Base-by-base conservation (phyloP, 2,888 invertebrate genomes). In the Reticulitermes lucifugus region DNA sequence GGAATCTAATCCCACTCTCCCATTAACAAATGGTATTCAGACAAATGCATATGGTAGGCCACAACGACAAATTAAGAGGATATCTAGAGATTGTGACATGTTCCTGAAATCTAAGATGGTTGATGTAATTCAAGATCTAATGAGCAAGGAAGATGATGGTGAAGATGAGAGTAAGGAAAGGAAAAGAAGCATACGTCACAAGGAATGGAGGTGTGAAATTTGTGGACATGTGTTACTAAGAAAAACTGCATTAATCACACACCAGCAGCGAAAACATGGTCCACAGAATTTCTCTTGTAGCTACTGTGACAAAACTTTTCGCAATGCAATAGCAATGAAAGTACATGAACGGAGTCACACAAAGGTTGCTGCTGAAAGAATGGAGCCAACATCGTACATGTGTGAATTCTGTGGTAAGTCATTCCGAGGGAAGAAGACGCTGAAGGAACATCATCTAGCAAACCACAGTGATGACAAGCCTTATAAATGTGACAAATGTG, bases 401-500 rank as follows among this genome's bases (percentile, higher is more conserved):
- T 87, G 87, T 60, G 86, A 87, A n/a, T 83, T 84, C 51, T 87
- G 87, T 83, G 85, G 85, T 7, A 84, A 82, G 55, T 79, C 84
- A 22, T 87, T 87, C 73, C 60, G 71, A 29, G 60, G 75, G 22
- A 83, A 83, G 41, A 90, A 89, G 71, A 88, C 89, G 55, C 86
- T 90, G 51, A 88, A 88, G 82, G 87, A 80, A 84, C 90, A 90
- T 85, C 88, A 89, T 22, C 79, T 85, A 18, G 88, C 89, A 41
- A 89, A 89, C 71, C 87, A 87, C 55, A 88, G 88, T 35, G 84
- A 87, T 22, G 88, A 87, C 70, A 86, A 87, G 65, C 87, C 89
- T 41, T 89, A 88, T 80, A 88, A 89, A 83, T 90, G 90, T 84
- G 87, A 87, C 60, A 84, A 87, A 10, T 90, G 90, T 77, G 88